phyloP scores from a whole-genome alignment of 2,113 vertebrate genomes.

The Gallinago undulata region DNA sequence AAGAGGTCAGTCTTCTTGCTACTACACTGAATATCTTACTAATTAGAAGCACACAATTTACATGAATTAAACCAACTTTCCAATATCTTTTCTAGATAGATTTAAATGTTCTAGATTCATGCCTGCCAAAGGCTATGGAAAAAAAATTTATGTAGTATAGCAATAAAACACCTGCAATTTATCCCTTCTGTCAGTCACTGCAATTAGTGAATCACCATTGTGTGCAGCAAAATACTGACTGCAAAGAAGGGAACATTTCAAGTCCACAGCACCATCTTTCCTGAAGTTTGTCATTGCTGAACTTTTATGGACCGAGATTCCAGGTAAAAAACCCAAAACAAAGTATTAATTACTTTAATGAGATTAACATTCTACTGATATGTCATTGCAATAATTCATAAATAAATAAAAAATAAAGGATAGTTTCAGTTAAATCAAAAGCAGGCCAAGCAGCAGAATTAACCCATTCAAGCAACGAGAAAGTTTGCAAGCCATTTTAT shows the following conservation, averaged over 20 bases:
- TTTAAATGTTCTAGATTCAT: background rate
- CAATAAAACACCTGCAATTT: background rate
- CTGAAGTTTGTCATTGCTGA: background rate
- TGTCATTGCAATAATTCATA: background rate
- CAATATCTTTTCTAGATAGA: background rate
- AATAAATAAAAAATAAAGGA: background rate
- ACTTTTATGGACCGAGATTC: background rate
- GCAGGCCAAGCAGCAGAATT: background rate
- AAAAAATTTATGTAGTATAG: background rate
- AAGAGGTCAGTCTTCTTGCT: background rate
- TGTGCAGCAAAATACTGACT: background rate
- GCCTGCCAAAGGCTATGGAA: background rate
- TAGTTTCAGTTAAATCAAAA: slow-evolving; percentile 22
- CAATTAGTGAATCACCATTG: background rate
- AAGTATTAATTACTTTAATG: background rate
- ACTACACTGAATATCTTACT: background rate
- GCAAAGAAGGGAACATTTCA: background rate
- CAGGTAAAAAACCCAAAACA: background rate
- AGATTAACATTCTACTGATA: background rate
- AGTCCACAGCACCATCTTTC: background rate
- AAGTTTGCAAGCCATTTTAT: background rate
- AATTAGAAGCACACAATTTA: background rate
- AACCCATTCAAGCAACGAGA: background rate
- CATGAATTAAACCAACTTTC: background rate
- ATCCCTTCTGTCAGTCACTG: background rate